These are phyloP conservation scores for Hyperopisus bebe DNA, from an alignment of 2,113 vertebrate species.

Conservation along the genomic window DNA sequence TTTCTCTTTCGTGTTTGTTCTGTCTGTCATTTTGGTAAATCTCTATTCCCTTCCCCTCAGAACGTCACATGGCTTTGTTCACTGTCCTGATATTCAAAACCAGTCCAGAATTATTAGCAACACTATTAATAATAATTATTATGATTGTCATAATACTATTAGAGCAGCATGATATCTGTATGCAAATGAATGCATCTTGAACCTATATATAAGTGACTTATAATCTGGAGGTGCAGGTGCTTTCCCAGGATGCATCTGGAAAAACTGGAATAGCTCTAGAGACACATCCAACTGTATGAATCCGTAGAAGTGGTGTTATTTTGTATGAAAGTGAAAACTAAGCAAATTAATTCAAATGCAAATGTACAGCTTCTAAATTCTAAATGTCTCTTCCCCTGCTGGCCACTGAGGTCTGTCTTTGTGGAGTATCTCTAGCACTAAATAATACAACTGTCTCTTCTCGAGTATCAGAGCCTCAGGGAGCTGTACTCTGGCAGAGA, in stretches of 20 bases:
- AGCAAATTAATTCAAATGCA: background rate
- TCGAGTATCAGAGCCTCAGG: constrained; percentile 52
- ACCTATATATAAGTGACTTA: background rate
- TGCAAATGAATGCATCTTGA: background rate
- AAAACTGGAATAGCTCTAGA: background rate
- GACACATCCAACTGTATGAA: background rate
- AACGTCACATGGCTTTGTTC: background rate
- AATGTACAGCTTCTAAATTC: background rate
- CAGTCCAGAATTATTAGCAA: background rate
- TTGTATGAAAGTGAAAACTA: background rate
- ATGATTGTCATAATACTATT: background rate
- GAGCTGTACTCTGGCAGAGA: constrained; percentile 63
- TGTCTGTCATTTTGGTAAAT: background rate
- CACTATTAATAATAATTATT: background rate
- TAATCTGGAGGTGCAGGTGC: background rate
- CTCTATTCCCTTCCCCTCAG: background rate
- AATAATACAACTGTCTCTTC: constrained; percentile 30
- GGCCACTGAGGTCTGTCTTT: background rate
- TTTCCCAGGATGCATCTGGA: background rate
- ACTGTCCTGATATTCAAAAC: background rate
- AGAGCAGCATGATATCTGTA: background rate
- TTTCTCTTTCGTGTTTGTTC: background rate
- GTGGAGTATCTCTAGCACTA: background rate
- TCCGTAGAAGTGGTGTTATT: background rate
- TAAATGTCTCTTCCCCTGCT: background rate